Evolutionary conservation across 1,140 invertebrate species (phyloP).

Genomic region (Babylonia areolata): DNA sequence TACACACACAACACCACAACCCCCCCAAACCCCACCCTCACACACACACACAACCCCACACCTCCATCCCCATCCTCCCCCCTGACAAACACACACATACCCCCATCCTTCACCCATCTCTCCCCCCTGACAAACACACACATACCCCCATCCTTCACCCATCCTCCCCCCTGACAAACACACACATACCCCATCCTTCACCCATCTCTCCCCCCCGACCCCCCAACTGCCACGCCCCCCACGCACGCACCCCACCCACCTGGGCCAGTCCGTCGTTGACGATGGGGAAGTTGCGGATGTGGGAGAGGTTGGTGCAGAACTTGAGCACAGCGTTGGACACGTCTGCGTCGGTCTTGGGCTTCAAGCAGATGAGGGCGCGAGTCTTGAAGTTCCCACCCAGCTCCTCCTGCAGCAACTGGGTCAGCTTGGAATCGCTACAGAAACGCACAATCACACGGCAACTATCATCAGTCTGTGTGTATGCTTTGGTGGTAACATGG

Average conservation of each 20-base stretch:
- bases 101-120: no score
- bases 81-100: no score
- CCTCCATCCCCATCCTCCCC: no score
- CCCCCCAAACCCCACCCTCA: no score
- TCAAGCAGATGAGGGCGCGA: slow-evolving; percentile 67
- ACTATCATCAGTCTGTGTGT: no score
- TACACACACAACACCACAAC: no score
- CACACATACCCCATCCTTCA: background rate
- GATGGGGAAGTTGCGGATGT: slow-evolving; percentile 71
- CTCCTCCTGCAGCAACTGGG: slow-evolving; percentile 68
- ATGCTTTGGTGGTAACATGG: no score
- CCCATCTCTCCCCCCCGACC: background rate
- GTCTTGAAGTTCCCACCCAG: slow-evolving; percentile 73
- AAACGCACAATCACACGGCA: no score
- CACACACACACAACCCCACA: no score
- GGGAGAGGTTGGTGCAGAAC: slow-evolving; percentile 64
- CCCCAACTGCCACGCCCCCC: background rate
- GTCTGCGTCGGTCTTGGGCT: slow-evolving; percentile 58
- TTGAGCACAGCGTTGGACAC: slow-evolving; percentile 56
- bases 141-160: no score
- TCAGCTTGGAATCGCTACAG: slow-evolving; percentile 69
- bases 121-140: no score
- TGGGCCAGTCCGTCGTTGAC: slow-evolving; percentile 71
- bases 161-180: no score
- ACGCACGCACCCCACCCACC: slow-evolving; percentile 49